A percentile compares a stretch with the other conserved stretches of the same genome.
phyloP scores from a whole-genome alignment of 2,113 vertebrate species.

The Lutjanus erythropterus region DNA sequence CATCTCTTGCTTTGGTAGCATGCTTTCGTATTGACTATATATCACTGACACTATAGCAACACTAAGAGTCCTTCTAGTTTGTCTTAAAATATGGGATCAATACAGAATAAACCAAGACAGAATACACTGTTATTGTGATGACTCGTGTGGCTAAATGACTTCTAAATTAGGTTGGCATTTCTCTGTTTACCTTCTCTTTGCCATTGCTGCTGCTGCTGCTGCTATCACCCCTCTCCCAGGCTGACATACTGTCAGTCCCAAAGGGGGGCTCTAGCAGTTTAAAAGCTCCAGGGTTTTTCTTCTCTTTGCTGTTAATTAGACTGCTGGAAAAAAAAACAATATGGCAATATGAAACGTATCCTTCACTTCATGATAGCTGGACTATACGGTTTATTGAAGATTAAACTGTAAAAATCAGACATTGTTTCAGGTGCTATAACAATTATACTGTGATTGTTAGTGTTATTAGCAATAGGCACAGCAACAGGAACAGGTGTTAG shows the following conservation, averaged over 20 bases:
- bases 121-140: slow-evolving; percentile 4
- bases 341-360: background rate
- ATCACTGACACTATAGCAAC: background rate
- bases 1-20: background rate
- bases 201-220: slow-evolving; percentile 45
- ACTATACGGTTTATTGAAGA: slow-evolving; percentile 1
- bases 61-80: background rate
- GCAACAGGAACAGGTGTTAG: background rate
- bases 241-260: slow-evolving; percentile 75
- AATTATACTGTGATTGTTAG: background rate
- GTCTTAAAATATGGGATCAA: background rate
- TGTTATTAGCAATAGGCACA: background rate
- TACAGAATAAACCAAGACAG: background rate
- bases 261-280: slow-evolving; percentile 71
- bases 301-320: slow-evolving; percentile 65
- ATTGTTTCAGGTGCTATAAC: background rate
- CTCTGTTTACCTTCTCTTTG: slow-evolving; percentile 79
- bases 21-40: background rate
- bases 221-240: slow-evolving; percentile 73
- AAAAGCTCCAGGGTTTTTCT: slow-evolving; percentile 58
- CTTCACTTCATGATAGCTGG: slow-evolving; percentile 13
- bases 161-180: slow-evolving; percentile 43
- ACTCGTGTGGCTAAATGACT: slow-evolving; percentile 14
- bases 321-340: slow-evolving; percentile 53
- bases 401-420: background rate